Base-by-base conservation (phyloP, 1,140 invertebrate species). In the Neocloeon triangulifer region DNA sequence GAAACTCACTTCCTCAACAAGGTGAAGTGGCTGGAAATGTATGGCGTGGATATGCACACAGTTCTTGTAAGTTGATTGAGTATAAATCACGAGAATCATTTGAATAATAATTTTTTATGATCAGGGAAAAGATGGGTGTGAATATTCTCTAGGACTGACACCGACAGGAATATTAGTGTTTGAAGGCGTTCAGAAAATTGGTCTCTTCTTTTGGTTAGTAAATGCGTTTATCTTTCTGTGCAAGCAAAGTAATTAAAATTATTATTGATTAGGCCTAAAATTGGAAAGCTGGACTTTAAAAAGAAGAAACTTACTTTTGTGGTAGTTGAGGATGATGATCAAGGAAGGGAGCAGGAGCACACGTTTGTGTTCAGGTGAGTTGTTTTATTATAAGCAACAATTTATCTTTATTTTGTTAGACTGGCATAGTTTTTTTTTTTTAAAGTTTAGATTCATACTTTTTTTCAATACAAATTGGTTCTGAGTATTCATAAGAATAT, bases 81-180 rank as follows among this genome's bases (percentile, higher is more conserved):
- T 15, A 23, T 10, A 25, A 25, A 12, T 21, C 25, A 19, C 10
- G 5, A 15, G 17, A 21, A 10, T 32, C 5, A 34, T n/a, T n/a
- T n/a, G n/a, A n/a, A n/a, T n/a, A n/a, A n/a, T n/a, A n/a, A n/a
- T n/a, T 38, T 43, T 44, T 48, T 53, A 36, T 49, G 50, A 48
- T 41, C 48, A 72, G 68, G 91, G 84, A 7, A 91, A 94, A 60
- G 94, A 98, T 58, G 76, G 78, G 7, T 85, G 80, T 55, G 82
- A 92, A 51, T 98, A 99, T 53, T 76, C 75, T 34, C 56, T 99
- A n/a, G 95, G 94, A 1, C 55, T 99, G 4, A 98, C 92, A 3
- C 95, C 95, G 18, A 95, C 88, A 9, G 80, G 94, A 1, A 92
- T 99, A 44, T 58, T 98, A 7, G 91, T 99, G 2, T 95, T 96